Evolutionary conservation across 2,888 invertebrate species (phyloP), one percentile per base, ranked within the genome.

Genomic region (Abrostola tripartita): DNA sequence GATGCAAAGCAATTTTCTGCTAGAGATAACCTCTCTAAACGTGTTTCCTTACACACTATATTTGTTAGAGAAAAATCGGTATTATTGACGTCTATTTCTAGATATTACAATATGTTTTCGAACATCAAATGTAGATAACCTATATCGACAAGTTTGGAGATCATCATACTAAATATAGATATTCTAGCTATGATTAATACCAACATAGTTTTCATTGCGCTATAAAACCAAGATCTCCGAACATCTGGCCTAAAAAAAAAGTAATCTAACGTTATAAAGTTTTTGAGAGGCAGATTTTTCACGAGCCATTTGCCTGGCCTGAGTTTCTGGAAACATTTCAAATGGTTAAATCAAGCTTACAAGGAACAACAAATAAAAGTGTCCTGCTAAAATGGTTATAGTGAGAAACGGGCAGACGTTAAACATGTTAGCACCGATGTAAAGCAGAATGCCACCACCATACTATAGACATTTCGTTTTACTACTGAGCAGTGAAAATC

Each of bases 1-100:
- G 92, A 92, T 92, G 90, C 90, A 88, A 91, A 92, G 90, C 91
- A 93, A 93, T 93, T 92, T 93, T 92, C 92, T 92, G 88, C 88
- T 84, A 90, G 90, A 90, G 88, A 90, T 90, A 90, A 90, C 89
- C 87, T 88, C 84, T 88, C 85, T 89, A 88, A 89, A 88, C 88
- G 88, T 84, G 85, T 88, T 89, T 86, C 81, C 85, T 85, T 84
- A 86, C 85, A 85, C 85, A 83, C 85, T 81, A 86, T 87, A 87
- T 86, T 86, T 86, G 81, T 86, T 87, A 80, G 77, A 79, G 24
- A 84, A 77, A 83, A 84, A 79, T 76, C 12, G 40, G 12, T 24
- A 52, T 59, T 64, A 62, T 67, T 67, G 24, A 68, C 62, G 61
- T 70, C 65, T 76, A 76, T 72, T 70, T 44, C 61, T 60, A 68